Conservation (phyloP, 2,797 vertebrate species). For the Sebastes variabilis region DNA sequence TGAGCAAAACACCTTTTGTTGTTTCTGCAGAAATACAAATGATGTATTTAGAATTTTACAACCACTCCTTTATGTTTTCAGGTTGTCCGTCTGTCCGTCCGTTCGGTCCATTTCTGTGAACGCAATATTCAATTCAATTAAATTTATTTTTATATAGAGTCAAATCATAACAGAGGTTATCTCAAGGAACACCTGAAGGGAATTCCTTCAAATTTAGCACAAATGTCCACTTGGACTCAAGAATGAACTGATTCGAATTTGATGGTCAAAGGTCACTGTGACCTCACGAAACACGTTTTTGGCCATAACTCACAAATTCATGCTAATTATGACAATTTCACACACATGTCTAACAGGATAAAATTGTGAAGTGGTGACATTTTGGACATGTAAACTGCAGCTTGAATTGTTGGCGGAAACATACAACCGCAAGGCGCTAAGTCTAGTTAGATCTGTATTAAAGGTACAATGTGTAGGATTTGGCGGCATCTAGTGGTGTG, state of each 20-base stretch:
- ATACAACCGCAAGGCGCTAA: too few relatives aligned
- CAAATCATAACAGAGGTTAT: too few relatives aligned
- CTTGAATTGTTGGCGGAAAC: too few relatives aligned
- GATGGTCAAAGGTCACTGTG: background rate
- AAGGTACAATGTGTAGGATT: background rate
- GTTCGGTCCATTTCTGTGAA: background rate
- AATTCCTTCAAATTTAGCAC: too few relatives aligned
- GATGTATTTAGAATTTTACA: background rate
- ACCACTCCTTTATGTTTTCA: background rate
- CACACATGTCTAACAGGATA: too few relatives aligned
- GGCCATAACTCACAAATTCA: background rate
- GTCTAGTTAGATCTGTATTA: background rate
- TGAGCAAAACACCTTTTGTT: constrained; percentile 8
- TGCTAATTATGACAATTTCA: background rate
- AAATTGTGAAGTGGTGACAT: too few relatives aligned
- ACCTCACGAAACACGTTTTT: background rate
- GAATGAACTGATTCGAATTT: background rate
- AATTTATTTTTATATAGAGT: too few relatives aligned
- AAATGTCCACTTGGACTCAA: too few relatives aligned
- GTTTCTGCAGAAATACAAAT: background rate
- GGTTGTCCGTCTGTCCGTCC: background rate
- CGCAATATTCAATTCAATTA: too few relatives aligned
- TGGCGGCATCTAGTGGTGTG: background rate
- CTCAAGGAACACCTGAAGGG: too few relatives aligned
- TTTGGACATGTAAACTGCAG: too few relatives aligned